These are phyloP conservation scores for Oreonectes daqikongensis DNA, from an alignment of 2,797 vertebrate genomes.

Conservation along the genomic window DNA sequence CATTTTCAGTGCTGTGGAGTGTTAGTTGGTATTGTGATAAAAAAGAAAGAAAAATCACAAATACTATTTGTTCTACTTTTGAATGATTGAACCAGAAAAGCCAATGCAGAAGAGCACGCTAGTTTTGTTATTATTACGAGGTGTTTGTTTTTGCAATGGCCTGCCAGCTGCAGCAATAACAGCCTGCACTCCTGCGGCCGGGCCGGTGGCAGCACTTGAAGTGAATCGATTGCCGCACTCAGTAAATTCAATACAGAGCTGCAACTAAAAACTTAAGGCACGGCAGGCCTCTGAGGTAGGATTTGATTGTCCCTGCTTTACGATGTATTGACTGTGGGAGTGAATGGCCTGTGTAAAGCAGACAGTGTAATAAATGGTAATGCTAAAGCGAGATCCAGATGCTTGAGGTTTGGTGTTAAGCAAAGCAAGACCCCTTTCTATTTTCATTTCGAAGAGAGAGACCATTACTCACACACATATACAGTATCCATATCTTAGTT, in stretches of 20 bases:
- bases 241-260: constrained; percentile 37
- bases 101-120: constrained; percentile 8
- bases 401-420: constrained; percentile 40
- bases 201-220: constrained; percentile 39
- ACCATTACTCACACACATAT: constrained; percentile 28
- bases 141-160: constrained; percentile 28
- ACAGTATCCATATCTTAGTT: constrained; percentile 69
- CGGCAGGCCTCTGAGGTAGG: constrained; percentile 28
- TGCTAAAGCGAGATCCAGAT: constrained; percentile 40
- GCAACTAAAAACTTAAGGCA: constrained; percentile 39
- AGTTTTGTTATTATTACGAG: constrained; percentile 20
- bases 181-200: constrained; percentile 7
- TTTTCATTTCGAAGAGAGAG: constrained; percentile 32
- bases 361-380: constrained; percentile 53
- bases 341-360: constrained; percentile 44
- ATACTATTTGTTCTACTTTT: background rate
- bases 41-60: background rate
- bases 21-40: background rate
- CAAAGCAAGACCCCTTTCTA: constrained; percentile 45
- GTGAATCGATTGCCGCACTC: constrained; percentile 41
- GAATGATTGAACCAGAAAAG: background rate
- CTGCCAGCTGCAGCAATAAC: constrained; percentile 27
- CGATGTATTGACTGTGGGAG: constrained; percentile 51
- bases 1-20: background rate
- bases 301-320: constrained; percentile 41